phyloP scores from a whole-genome alignment of 1,140 invertebrate genomes.

The Drosophila truncata region DNA sequence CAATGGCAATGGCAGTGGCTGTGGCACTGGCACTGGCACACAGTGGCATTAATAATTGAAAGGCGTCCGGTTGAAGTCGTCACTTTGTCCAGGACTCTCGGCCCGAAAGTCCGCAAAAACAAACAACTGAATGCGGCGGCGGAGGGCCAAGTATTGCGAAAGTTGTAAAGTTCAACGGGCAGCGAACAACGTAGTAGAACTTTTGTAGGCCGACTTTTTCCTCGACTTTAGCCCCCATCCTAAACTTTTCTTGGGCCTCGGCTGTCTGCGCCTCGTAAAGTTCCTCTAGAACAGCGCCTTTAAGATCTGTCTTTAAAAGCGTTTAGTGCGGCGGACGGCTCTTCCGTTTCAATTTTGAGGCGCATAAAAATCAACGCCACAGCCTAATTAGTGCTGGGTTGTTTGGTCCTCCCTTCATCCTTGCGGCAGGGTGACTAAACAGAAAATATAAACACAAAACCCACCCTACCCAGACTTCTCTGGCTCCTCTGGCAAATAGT shows the following conservation, averaged over 20 bases:
- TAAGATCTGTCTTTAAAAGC: conserved; percentile 69
- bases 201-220: conserved; percentile 63
- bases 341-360: conserved; percentile 69
- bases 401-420: conserved; percentile 27
- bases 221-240: not conserved
- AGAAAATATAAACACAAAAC: conserved; percentile 39
- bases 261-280: conserved; percentile 31
- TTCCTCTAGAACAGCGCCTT: conserved; percentile 34
- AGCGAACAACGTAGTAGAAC: conserved; percentile 27
- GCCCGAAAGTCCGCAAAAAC: conserved; percentile 61
- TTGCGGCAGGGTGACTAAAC: conserved; percentile 28
- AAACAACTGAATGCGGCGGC: conserved; percentile 56
- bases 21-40: conserved; percentile 8
- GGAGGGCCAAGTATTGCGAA: conserved; percentile 52
- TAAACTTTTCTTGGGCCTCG: not conserved
- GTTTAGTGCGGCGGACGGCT: conserved; percentile 47
- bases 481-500: conserved; percentile 54
- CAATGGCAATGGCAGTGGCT: conserved; percentile 6
- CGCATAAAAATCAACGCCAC: conserved; percentile 76
- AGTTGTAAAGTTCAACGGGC: conserved; percentile 75
- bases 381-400: conserved; percentile 72
- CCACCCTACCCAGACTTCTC: not conserved
- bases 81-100: conserved; percentile 53
- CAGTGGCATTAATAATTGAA: conserved; percentile 75
- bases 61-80: conserved; percentile 74